A percentile compares a stretch with the other conserved stretches of the same genome.
phyloP scores from a whole-genome alignment of 1,140 invertebrate genomes.

The Procambarus virginalis region DNA sequence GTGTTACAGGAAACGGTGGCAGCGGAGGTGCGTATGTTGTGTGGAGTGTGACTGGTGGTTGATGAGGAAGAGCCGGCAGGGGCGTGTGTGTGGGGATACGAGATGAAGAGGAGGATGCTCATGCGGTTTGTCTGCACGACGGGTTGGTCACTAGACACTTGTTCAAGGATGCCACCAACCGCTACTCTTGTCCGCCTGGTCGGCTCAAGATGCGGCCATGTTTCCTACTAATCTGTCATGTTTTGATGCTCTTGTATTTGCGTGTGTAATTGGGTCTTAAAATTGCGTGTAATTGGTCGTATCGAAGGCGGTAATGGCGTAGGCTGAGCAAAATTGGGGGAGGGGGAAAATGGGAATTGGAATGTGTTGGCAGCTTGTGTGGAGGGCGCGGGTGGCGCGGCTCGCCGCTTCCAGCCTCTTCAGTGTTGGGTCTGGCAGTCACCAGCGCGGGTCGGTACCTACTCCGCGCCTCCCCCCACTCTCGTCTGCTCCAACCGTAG shows the following conservation, averaged over 20 bases:
- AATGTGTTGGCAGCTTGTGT: background rate
- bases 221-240: too few species aligned
- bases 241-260: background rate
- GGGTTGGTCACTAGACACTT: constrained; percentile 34
- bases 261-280: background rate
- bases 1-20: background rate
- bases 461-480: background rate
- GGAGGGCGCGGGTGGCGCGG: constrained; percentile 3
- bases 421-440: background rate
- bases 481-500: constrained; percentile 11
- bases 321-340: background rate
- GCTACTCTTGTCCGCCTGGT: background rate
- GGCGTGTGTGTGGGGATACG: background rate
- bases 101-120: constrained; percentile 18
- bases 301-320: background rate
- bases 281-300: background rate
- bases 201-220: too few species aligned
- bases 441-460: background rate
- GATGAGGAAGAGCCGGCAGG: background rate
- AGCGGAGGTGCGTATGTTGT: background rate
- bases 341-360: background rate
- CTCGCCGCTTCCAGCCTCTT: constrained; percentile 22
- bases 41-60: background rate
- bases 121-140: constrained; percentile 8
- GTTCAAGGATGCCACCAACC: background rate